These are phyloP conservation scores for Mallotus villosus DNA, from an alignment of 2,797 vertebrate genomes.

Conservation along the genomic window DNA sequence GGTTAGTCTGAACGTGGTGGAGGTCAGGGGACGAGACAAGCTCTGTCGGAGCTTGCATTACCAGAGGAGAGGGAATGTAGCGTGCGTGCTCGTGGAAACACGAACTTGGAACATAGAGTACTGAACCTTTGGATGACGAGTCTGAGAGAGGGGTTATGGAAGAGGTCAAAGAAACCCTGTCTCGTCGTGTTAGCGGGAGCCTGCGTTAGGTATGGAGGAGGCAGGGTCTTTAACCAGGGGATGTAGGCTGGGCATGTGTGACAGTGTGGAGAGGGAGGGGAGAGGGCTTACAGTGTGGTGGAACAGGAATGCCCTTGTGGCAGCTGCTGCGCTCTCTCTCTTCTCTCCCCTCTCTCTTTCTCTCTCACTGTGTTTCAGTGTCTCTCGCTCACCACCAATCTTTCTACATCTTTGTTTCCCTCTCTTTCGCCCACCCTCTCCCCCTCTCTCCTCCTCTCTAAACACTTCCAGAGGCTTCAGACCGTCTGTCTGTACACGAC, in stretches of 20 bases:
- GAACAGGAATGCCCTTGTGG: too few species aligned
- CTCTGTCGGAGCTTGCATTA: background rate
- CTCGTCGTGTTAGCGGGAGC: background rate
- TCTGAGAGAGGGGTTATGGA: too few species aligned
- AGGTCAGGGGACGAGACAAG: too few species aligned
- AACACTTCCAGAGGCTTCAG: background rate
- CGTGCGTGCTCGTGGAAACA: background rate
- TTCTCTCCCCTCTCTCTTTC: constrained; percentile 3
- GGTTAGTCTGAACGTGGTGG: too few species aligned
- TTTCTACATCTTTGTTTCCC: background rate
- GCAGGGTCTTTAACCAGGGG: background rate
- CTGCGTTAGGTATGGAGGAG: background rate
- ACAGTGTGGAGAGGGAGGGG: background rate
- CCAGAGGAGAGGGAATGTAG: too few species aligned
- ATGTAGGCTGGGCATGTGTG: background rate
- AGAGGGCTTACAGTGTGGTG: too few species aligned
- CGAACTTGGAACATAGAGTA: background rate
- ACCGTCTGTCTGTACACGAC: background rate
- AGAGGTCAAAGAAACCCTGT: background rate
- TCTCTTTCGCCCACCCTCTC: background rate
- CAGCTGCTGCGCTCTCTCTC: too few species aligned
- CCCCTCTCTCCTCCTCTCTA: background rate
- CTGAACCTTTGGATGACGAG: background rate
- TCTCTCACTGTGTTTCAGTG: background rate
- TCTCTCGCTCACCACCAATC: background rate